Base-by-base conservation (phyloP, 1,140 invertebrate genomes). In the Ceratosolen fusciceps region DNA sequence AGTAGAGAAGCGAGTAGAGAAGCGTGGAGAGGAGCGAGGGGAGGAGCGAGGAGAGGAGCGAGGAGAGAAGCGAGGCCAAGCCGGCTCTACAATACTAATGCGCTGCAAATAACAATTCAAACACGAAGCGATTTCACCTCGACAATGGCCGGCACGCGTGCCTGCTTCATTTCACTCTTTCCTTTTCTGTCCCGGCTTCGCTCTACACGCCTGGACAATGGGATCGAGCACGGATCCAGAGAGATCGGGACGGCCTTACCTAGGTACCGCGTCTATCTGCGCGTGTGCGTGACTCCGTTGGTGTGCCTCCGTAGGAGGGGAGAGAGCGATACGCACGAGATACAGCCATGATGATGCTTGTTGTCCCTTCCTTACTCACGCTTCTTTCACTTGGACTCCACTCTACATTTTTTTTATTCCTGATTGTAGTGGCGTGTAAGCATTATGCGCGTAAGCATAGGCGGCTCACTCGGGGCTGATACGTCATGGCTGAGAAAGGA, bases 41-140 rank as follows among this genome's bases (percentile, higher is more conserved):
- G n/a, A n/a, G n/a, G n/a, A n/a, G n/a, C n/a, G n/a, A n/a, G n/a
- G n/a, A n/a, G n/a, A n/a, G n/a, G n/a, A n/a, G n/a, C n/a, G n/a
- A n/a, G n/a, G n/a, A n/a, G n/a, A n/a, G n/a, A n/a, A n/a, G n/a
- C 85, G 85, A 85, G 82, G 83, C 68, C 83, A 81, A 82, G 31
- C 81, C 84, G 78, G 82, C 88, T 84, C 87, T 87, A 90, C 87
- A 90, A 90, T 90, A 90, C 88, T 90, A 90, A 90, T 90, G 88
- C 88, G 88, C 86, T 90, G 90, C 88, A 90, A 90, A 89, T 88
- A 90, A 89, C 88, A 89, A 89, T 85, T 86, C 87, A 87, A 89
- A 89, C 86, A 88, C 85, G 85, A 87, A 82, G 82, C 87, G 88
- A 89, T 89, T 90, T 90, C 88, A 88, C 88, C 87, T 86, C 86